These are phyloP conservation scores for Dicaeum eximium DNA, from an alignment of 2,113 vertebrate genomes.

Conservation along the genomic window DNA sequence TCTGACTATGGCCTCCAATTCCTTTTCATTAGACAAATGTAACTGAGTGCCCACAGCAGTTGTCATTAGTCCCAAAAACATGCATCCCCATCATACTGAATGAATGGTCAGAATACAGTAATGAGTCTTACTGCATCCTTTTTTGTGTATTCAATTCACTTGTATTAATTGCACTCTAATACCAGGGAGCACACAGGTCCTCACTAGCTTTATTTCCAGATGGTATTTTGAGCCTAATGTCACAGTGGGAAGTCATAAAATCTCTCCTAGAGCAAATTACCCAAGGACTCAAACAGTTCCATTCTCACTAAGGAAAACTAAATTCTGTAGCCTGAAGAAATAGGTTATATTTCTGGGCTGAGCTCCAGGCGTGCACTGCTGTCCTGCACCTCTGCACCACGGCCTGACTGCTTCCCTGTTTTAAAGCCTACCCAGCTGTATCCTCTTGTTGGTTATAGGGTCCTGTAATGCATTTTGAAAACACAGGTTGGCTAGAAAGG, in stretches of 20 bases:
- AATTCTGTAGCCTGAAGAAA: not conserved
- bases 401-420: not conserved
- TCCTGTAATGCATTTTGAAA: not conserved
- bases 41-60: not conserved
- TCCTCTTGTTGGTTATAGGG: not conserved
- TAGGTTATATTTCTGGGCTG: not conserved
- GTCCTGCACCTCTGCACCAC: not conserved
- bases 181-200: not conserved
- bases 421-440: not conserved
- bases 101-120: not conserved
- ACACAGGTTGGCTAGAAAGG: not conserved
- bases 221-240: slow-evolving; percentile 37
- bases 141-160: not conserved
- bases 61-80: not conserved
- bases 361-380: fast-evolving
- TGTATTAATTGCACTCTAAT: slow-evolving; percentile 7
- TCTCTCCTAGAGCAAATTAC: slow-evolving; percentile 40
- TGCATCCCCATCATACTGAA: not conserved
- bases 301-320: not conserved
- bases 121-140: not conserved
- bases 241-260: slow-evolving; percentile 34
- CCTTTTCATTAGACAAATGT: not conserved
- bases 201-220: not conserved
- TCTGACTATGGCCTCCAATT: not conserved
- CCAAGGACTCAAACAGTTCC: not conserved